Base-by-base conservation (phyloP, 1,140 invertebrate species). In the fruit fly (Drosophila melanogaster) region DNA sequence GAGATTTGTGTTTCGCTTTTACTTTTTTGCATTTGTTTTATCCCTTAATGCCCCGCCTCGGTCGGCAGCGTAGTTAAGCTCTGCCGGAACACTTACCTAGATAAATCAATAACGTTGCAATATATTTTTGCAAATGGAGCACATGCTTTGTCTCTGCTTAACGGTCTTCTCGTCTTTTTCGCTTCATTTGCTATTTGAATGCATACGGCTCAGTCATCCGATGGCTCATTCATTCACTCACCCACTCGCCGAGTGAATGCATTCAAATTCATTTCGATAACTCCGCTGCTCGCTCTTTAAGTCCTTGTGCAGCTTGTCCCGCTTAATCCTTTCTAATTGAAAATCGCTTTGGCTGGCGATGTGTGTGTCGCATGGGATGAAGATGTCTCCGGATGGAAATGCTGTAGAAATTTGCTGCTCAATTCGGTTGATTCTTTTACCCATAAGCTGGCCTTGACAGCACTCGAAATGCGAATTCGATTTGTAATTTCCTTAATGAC, bases 251-350 rank as follows among this genome's bases (percentile, higher is more conserved):
- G 30, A 30, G 7, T 10, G 30, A 30, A 30, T 60, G 44, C 66
- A 58, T 71, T 24, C 38, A 83, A 79, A 86, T 79, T 86, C 83
- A 81, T 87, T 86, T 86, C 83, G 87, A 86, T 87, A 87, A 78
- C 81, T 86, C 61, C 57, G 49, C 71, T 59, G 61, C 60, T 64
- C 70, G 62, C 73, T 74, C 75, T 87, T 86, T 86, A 86, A 86
- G 64, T 86, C 79, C 83, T 81, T 87, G 65, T 79, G 67, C 79
- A 72, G 78, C 72, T 87, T 77, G 61, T 61, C 75, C 56, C 62
- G 75, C 78, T 83, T 86, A 87, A 86, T 86, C 83, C 83, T 69
- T 79, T 86, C 83, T 86, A 86, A 86, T 86, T 86, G 83, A 79
- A 86, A 87, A 86, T 86, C 83, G 83, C 77, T 86, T 86, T 86